Evolutionary conservation across 2,797 vertebrate genomes (phyloP).

Genomic region (Amphiprion clarkii): DNA sequence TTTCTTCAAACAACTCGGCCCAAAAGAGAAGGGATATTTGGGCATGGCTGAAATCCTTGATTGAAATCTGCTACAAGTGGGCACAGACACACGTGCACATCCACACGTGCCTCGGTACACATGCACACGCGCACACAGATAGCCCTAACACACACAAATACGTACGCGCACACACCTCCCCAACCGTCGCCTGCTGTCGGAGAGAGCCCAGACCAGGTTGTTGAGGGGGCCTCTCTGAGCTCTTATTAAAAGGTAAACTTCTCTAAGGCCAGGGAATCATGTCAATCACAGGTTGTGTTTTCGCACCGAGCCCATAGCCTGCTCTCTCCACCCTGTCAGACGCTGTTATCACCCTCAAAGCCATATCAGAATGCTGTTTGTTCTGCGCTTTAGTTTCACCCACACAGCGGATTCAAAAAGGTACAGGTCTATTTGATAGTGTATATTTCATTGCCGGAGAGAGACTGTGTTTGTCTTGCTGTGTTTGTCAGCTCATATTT

Average conservation of each 20-base stretch:
- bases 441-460: conserved; percentile 86
- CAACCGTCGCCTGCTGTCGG: conserved; percentile 61
- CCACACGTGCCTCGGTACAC: conserved; percentile 24
- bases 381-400: conserved; percentile 94
- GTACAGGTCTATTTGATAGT: conserved; percentile 89
- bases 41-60: conserved; percentile 81
- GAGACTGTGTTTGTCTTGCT: conserved; percentile 89
- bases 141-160: conserved; percentile 45
- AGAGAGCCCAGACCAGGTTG: conserved; percentile 63
- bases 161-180: conserved; percentile 50
- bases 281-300: conserved; percentile 87
- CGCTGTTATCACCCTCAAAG: conserved; percentile 94
- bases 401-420: conserved; percentile 91
- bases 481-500: conserved; percentile 87
- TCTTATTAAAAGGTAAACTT: conserved; percentile 91
- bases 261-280: conserved; percentile 82
- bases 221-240: conserved; percentile 79
- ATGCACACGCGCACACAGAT: conserved; percentile 37
- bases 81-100: conserved; percentile 40
- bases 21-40: conserved; percentile 83
- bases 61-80: conserved; percentile 86
- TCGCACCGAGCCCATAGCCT: conserved; percentile 82
- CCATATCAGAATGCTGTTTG: conserved; percentile 93
- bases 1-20: conserved; percentile 87
- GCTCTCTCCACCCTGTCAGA: conserved; percentile 86